phyloP scores from a whole-genome alignment of 2,888 invertebrate genomes.

The Trilocha varians region DNA sequence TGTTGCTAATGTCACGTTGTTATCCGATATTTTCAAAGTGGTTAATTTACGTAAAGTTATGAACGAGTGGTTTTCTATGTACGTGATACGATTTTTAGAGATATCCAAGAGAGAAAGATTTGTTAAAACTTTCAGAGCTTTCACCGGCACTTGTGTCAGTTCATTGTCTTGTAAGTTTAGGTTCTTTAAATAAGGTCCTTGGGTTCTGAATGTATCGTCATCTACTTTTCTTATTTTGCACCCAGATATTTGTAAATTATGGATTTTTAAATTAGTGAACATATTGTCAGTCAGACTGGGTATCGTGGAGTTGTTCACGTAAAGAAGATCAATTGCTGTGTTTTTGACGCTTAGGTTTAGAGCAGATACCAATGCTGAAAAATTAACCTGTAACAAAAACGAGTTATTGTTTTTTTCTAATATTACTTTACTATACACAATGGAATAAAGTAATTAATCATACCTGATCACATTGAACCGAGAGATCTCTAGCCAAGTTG shows the following conservation, averaged over 20 bases:
- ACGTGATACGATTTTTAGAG: conserved; percentile 84
- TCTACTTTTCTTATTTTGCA: conserved; percentile 83
- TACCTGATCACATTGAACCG: conserved; percentile 91
- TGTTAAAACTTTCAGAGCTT: conserved; percentile 77
- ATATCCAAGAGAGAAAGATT: conserved; percentile 87
- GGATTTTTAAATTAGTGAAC: conserved; percentile 80
- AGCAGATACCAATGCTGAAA: conserved; percentile 80
- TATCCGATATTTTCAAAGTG: conserved; percentile 89
- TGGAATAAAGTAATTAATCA: not conserved
- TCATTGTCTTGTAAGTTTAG: conserved; percentile 90
- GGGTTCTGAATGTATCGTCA: conserved; percentile 84
- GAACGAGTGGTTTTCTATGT: conserved; percentile 84
- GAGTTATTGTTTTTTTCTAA: not conserved
- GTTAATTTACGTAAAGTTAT: conserved; percentile 80
- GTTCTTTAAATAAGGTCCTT: conserved; percentile 85
- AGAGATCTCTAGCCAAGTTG: conserved; percentile 87
- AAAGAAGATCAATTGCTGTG: conserved; percentile 85
- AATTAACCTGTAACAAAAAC: conserved; percentile 76
- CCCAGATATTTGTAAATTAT: conserved; percentile 88
- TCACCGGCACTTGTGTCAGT: conserved; percentile 83
- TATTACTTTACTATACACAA: not conserved
- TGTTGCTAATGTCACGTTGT: conserved; percentile 82
- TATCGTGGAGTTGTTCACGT: conserved; percentile 90
- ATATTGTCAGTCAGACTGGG: conserved; percentile 77
- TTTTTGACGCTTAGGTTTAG: conserved; percentile 79